Percentiles rank a stretch among this genome's conserved stretches.
Conservation (phyloP, 2,113 vertebrate genomes). For the Mixornis gularis region DNA sequence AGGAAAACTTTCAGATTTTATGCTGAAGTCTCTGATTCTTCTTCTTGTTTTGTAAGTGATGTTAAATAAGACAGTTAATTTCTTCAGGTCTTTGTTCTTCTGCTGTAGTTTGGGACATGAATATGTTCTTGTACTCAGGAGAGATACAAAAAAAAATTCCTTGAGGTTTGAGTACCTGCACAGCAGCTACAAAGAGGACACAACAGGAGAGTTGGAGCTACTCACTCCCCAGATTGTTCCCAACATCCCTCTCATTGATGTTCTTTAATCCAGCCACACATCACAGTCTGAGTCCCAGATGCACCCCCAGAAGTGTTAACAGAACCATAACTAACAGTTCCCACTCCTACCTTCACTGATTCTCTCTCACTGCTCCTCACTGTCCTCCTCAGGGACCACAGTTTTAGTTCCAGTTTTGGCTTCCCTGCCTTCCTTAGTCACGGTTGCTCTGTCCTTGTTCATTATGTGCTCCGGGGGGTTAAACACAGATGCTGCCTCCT, state of each 20-base stretch:
- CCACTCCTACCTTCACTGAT: background rate
- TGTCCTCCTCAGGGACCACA: background rate
- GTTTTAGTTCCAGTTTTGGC: background rate
- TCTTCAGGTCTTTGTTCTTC: background rate
- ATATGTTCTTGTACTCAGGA: background rate
- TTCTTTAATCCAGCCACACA: background rate
- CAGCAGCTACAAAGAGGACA: background rate
- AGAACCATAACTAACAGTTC: background rate
- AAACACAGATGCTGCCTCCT: background rate
- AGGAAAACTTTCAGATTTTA: background rate
- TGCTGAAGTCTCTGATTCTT: background rate
- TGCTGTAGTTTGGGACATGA: background rate
- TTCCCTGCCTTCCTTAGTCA: background rate
- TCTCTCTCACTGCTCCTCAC: background rate
- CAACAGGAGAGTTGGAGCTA: background rate
- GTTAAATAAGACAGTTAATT: background rate
- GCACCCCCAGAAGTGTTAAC: background rate
- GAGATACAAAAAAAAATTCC: background rate
- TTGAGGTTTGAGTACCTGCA: background rate
- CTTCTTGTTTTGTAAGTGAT: background rate
- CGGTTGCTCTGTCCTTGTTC: background rate
- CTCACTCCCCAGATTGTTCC: background rate
- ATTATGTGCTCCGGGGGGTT: background rate
- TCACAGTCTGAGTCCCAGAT: background rate
- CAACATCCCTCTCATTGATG: rapidly evolving